Base-by-base conservation (phyloP, 2,113 vertebrate species). In the Archilochus colubris region DNA sequence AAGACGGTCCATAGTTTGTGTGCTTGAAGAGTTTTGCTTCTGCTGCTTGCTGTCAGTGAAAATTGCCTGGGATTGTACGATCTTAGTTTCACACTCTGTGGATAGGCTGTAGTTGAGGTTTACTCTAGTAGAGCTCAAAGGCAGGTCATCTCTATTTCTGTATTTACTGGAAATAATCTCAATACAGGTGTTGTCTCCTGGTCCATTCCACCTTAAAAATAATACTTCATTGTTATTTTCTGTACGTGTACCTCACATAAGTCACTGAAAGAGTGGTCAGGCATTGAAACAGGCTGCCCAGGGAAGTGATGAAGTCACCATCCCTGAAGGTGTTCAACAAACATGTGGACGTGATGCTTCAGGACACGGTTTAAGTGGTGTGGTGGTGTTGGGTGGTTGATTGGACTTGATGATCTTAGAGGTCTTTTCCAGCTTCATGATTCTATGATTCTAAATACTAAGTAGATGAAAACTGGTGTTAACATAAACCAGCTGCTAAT, bases 41-140 rank as follows among this genome's bases (percentile, higher is more conserved):
- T 94, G 89, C 83, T 89, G 51, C 93, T 85, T 95, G 84, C 94
- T 96, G 95, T 82, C 96, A 96, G 80, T 87, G 87, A 62, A 97
- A 96, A 96, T 97, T 96, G 94, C 61, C 85, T 92, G 82, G 73
- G 80, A 91, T 87, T 94, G 79, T 55, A 73, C 90, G 55, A 90
- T 86, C 91, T 69, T 96, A 91, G 88, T 97, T 97, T 96, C n/a
- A n/a, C 69, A 57, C 79, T 61, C 30, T 5, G 53, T 22, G 27
- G 23, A 54, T 66, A 30, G n/a, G 38, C 80, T 7, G 66, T 69
- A 90, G 95, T 64, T 93, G 86, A 88, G 73, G 43, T 85, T 95
- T 88, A 61, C 88, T 92, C 76, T 31, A 62, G 66, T 67, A 78
- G 31, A 73, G 53, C 38, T 82, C 33, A 25, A 79, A 53, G 38